Base-by-base conservation (phyloP, 2,888 invertebrate genomes). In the Aleiodes alternator region DNA sequence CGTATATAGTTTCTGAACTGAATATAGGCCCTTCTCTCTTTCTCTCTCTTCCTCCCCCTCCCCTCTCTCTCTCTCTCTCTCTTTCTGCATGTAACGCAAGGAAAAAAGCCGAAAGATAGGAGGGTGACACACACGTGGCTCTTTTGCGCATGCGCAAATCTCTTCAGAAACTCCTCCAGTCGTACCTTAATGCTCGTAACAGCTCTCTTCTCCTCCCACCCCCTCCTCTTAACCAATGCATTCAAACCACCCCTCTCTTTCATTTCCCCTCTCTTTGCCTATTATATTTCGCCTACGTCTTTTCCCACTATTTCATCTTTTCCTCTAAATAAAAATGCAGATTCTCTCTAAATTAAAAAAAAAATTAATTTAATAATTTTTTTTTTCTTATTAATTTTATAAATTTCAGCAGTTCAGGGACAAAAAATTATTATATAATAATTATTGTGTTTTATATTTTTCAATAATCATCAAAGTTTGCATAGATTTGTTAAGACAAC, bases 1-100 rank as follows among this genome's bases (percentile, higher is more conserved):
- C 50, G 23, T 75, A 72, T 75, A 72, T 64, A 77, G 64, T 57
- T 29, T 11, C 53, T 69, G 69, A 16, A 38, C 51, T 69, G 64
- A 38, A 61, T 43, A 61, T 57, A 34, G 56, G 69, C 55, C 69
- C 3, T 0, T 34, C 4, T 34, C 4, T 34, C 48, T 16, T 1
- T 38, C 56, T 34, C 2, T 2, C 23, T 2, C 23, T 2, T 2
- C 23, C 23, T 2, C 23, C 23, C 23, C 23, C 2, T 2, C 23
- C 23, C 23, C 23, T n/a, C n/a, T n/a, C n/a, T n/a, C n/a, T n/a
- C n/a, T n/a, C n/a, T 31, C 3, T 31, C 4, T 34, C 4, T 34
- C 48, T 16, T 5, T 38, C 56, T 34, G 56, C 34, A 57, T 70
- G 43, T 57, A 70, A 57, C 70, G 34, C 64, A 64, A 53, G 43